phyloP scores from a whole-genome alignment of 2,888 invertebrate genomes.

The Stenichneumon culpator region DNA sequence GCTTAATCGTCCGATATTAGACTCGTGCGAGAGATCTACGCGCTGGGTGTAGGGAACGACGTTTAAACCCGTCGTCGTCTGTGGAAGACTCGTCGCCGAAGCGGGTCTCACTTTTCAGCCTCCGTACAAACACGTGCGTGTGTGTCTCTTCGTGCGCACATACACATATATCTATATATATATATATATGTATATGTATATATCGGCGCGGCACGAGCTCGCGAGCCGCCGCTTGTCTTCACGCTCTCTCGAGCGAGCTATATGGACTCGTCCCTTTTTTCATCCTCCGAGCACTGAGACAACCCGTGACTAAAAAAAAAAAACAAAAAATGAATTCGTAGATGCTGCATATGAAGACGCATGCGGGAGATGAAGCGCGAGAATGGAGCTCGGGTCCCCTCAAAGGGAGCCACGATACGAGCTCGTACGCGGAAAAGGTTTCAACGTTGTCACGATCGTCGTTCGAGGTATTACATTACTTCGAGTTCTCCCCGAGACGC shows the following conservation, averaged over 20 bases:
- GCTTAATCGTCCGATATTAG: slow-evolving; percentile 83
- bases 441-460: slow-evolving; percentile 58
- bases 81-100: slow-evolving; percentile 33
- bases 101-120: slow-evolving; percentile 41
- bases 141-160: slow-evolving; percentile 9
- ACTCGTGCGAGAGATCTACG: slow-evolving; percentile 76
- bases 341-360: slow-evolving; percentile 16
- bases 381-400: slow-evolving; percentile 44
- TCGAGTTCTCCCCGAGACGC: slow-evolving; percentile 4
- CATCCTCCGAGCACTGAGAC: slow-evolving; percentile 22
- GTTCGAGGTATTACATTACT: slow-evolving; percentile 57
- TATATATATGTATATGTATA: neutral
- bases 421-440: slow-evolving; percentile 52
- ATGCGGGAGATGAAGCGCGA: slow-evolving; percentile 46
- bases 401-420: slow-evolving; percentile 42
- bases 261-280: slow-evolving; percentile 36
- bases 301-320: slow-evolving; percentile 25
- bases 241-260: slow-evolving; percentile 34
- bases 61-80: slow-evolving; percentile 43
- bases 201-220: slow-evolving; percentile 25
- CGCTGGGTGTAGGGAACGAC: slow-evolving; percentile 74
- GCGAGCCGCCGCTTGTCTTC: slow-evolving; percentile 23
- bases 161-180: neutral
- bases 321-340: slow-evolving; percentile 19
- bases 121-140: slow-evolving; percentile 24